Conservation (phyloP, 1,140 invertebrate genomes). For the Drosophila watanabei region DNA sequence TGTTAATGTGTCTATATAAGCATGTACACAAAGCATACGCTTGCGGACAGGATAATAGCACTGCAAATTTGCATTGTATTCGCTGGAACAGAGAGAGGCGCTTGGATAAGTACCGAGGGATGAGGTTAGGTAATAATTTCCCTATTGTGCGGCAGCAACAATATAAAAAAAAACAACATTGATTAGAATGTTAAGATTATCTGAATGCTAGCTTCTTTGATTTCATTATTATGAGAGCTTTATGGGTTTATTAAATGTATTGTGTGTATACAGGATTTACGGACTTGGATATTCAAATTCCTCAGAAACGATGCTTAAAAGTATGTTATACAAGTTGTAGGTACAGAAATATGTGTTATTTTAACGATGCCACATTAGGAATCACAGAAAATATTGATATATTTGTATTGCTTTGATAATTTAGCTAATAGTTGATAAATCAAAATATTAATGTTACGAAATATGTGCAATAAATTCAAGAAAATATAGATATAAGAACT, state of each 20-base stretch:
- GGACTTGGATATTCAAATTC: too few relatives aligned
- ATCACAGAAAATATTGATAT: too few relatives aligned
- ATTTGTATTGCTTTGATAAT: too few relatives aligned
- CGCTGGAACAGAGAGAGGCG: background rate
- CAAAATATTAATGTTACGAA: too few relatives aligned
- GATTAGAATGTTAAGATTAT: constrained; percentile 12
- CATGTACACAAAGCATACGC: constrained; percentile 33
- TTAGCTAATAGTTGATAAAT: background rate
- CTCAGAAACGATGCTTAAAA: background rate
- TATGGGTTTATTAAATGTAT: background rate
- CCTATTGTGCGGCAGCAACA: constrained; percentile 1
- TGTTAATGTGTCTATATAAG: constrained; percentile 55
- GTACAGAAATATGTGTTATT: background rate
- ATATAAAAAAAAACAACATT: background rate
- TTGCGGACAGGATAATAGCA: constrained; percentile 30
- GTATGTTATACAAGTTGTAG: background rate
- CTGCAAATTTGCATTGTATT: constrained; percentile 30
- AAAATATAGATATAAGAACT: too few relatives aligned
- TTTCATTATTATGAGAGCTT: background rate
- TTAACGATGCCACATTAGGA: too few relatives aligned
- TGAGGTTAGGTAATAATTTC: constrained; percentile 12
- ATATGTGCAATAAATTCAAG: background rate
- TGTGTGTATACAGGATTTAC: too few relatives aligned
- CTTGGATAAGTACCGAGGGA: background rate
- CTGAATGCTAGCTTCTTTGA: background rate